phyloP scores from a whole-genome alignment of 2,888 invertebrate species.

The Campoletis raptor region DNA sequence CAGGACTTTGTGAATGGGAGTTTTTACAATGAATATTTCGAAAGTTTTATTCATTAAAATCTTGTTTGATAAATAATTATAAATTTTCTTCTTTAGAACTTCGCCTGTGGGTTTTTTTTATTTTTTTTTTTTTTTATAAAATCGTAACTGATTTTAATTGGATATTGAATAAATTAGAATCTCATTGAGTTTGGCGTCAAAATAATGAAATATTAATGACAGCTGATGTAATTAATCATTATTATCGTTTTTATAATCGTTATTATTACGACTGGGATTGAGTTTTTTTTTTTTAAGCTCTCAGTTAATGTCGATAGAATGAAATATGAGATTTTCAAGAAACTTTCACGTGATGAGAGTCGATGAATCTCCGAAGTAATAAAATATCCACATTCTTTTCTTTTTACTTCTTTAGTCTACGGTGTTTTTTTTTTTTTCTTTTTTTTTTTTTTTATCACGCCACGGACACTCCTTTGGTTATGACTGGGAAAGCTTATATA shows the following conservation, averaged over 20 bases:
- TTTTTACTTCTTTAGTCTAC: background rate
- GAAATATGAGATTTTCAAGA: slow-evolving; percentile 23
- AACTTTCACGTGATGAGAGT: slow-evolving; percentile 31
- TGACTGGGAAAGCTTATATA: background rate
- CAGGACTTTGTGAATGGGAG: no score
- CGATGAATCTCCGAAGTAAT: slow-evolving; percentile 39
- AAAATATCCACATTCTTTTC: slow-evolving; percentile 37
- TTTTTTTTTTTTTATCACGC: slow-evolving; percentile 25
- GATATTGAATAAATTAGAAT: background rate
- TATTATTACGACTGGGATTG: background rate
- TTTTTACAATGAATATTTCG: no score
- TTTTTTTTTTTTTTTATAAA: background rate
- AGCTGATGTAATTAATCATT: background rate
- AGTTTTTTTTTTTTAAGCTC: background rate
- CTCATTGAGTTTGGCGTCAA: background rate
- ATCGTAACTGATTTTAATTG: background rate
- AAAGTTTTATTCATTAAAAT: no score
- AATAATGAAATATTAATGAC: background rate
- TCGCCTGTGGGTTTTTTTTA: background rate
- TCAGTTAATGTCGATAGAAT: background rate
- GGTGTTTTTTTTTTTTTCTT: slow-evolving; percentile 36
- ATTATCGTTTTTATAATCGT: background rate
- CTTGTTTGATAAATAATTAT: no score
- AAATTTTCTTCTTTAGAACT: no score
- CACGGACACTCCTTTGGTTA: slow-evolving; percentile 15